Conservation (phyloP, 2,113 vertebrate genomes). For the Hippocampus zosterae region DNA sequence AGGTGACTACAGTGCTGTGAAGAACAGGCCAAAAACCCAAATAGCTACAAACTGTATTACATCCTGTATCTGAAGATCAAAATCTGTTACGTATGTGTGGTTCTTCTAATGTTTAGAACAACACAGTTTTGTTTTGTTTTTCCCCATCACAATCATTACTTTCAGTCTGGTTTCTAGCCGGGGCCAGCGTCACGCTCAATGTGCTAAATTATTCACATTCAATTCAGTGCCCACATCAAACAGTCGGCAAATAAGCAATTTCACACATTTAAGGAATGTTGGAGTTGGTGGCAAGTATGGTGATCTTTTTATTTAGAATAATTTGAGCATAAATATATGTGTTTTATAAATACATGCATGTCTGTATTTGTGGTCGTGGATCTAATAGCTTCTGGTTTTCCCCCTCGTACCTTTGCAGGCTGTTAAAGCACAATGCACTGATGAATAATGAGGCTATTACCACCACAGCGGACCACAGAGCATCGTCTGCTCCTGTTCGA, state of each 20-base stretch:
- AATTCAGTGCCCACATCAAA: not conserved
- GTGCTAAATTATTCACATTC: constrained; percentile 11
- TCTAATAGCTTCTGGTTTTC: constrained; percentile 35
- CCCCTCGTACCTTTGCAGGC: constrained; percentile 42
- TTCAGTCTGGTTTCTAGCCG: not conserved
- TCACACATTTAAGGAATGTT: not conserved
- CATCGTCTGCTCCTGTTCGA: constrained; percentile 51
- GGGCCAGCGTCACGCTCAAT: not conserved
- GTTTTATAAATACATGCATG: constrained; percentile 5
- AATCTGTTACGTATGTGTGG: not conserved
- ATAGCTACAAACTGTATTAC: not conserved
- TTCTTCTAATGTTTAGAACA: not conserved
- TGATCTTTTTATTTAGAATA: not conserved
- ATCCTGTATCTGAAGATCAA: not conserved
- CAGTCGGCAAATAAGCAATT: not conserved
- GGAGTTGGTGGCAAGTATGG: not conserved
- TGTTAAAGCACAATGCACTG: constrained; percentile 42
- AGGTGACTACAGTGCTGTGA: not conserved
- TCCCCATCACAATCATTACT: not conserved
- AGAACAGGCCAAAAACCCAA: not conserved
- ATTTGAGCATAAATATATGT: not conserved
- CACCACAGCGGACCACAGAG: constrained; percentile 48
- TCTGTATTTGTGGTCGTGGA: constrained; percentile 21
- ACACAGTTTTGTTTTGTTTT: not conserved
- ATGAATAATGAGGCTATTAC: constrained; percentile 68